Evolutionary conservation across 2,113 vertebrate species (phyloP).

Genomic region (Melanocharis versteri): DNA sequence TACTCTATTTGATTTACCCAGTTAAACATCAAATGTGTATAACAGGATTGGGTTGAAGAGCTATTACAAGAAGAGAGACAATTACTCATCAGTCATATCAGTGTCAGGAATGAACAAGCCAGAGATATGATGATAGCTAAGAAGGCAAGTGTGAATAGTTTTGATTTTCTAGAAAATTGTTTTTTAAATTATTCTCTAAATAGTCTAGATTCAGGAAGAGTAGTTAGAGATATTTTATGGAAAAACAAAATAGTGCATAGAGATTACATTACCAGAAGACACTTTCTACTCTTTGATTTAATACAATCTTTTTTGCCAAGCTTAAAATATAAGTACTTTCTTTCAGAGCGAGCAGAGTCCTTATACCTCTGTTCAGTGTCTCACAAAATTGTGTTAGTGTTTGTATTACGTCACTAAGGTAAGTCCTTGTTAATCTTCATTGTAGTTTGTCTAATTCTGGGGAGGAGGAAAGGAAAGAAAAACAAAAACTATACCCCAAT

Average conservation of each 20-base stretch:
- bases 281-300: not conserved
- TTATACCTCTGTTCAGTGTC: not conserved
- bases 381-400: not conserved
- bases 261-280: not conserved
- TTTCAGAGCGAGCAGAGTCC: not conserved
- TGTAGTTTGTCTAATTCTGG: not conserved
- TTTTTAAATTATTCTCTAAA: not conserved
- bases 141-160: not conserved
- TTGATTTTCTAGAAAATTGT: not conserved
- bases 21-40: not conserved
- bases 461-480: fast-evolving
- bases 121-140: not conserved
- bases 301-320: not conserved
- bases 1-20: not conserved
- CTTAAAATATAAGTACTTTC: not conserved
- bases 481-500: not conserved
- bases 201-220: not conserved
- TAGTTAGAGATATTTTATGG: not conserved
- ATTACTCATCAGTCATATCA: not conserved
- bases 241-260: not conserved
- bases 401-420: not conserved
- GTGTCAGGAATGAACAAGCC: not conserved
- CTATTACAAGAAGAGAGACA: not conserved
- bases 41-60: not conserved
- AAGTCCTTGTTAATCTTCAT: not conserved